These are phyloP conservation scores for Monoplex corrugatus DNA, from an alignment of 2,888 invertebrate genomes.

Conservation along the genomic window DNA sequence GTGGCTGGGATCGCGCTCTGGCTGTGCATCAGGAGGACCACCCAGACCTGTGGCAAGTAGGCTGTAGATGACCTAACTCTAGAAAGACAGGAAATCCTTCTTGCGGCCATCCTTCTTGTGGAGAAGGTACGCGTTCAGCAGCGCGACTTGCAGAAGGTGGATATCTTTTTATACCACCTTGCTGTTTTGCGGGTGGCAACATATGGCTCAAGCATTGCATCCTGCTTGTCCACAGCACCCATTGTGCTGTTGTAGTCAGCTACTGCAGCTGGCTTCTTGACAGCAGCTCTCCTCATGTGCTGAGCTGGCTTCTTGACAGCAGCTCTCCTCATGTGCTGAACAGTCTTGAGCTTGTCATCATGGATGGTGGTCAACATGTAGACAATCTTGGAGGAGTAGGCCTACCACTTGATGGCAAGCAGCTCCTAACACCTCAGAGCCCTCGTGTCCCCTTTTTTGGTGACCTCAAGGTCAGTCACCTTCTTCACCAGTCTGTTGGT, in stretches of 20 bases:
- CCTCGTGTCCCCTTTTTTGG: not conserved
- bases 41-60: not conserved
- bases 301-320: no score
- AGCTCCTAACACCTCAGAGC: not conserved
- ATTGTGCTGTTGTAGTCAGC: not conserved
- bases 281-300: no score
- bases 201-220: slow-evolving; percentile 1
- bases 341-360: not conserved
- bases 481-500: slow-evolving; percentile 6
- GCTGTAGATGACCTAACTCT: not conserved
- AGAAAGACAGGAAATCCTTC: not conserved
- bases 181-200: slow-evolving; percentile 32
- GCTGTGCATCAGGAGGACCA: not conserved
- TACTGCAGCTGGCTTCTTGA: not conserved
- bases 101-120: not conserved
- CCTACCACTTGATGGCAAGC: slow-evolving; percentile 20
- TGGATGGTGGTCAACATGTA: slow-evolving; percentile 11
- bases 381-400: not conserved
- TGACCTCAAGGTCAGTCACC: not conserved
- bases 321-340: not conserved
- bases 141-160: not conserved
- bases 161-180: slow-evolving; percentile 39
- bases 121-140: not conserved
- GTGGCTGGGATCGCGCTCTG: not conserved
- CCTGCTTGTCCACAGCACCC: not conserved